Conservation (phyloP, 1,140 invertebrate genomes). For the Pteromalus puparum region DNA sequence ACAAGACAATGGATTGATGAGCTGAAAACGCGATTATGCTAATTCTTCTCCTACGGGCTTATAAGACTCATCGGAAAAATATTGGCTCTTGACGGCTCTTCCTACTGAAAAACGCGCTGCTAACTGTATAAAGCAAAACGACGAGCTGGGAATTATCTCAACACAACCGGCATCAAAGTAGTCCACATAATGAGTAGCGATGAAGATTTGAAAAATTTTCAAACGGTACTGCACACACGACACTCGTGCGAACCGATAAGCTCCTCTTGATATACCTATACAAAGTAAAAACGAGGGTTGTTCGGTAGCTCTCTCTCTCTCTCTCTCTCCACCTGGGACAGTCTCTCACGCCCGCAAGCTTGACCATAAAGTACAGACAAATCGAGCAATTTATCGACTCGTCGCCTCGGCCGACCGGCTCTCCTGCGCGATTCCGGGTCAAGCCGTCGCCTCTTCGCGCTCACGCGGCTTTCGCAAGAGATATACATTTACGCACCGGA, state of each 20-base stretch:
- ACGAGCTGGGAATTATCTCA: background rate
- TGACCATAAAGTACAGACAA: constrained; percentile 14
- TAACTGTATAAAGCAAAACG: background rate
- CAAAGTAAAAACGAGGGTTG: background rate
- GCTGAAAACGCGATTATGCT: background rate
- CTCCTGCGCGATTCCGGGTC: background rate
- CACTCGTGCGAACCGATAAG: background rate
- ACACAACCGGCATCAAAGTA: background rate
- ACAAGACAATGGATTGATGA: constrained; percentile 8
- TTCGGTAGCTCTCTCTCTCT: background rate
- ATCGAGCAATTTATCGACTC: background rate
- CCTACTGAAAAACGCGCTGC: background rate
- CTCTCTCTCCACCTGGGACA: background rate
- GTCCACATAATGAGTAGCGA: background rate
- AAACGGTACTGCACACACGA: background rate
- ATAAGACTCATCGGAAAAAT: background rate
- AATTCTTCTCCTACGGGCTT: background rate
- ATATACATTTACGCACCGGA: background rate
- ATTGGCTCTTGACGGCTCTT: background rate
- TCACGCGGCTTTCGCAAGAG: background rate
- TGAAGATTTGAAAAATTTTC: background rate
- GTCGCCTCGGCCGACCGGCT: background rate
- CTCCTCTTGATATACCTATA: background rate
- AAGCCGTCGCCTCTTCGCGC: too few species aligned
- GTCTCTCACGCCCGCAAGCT: too few species aligned